These are phyloP conservation scores for Pollimyrus isidori DNA, from an alignment of 2,113 vertebrate genomes.

Conservation along the genomic window DNA sequence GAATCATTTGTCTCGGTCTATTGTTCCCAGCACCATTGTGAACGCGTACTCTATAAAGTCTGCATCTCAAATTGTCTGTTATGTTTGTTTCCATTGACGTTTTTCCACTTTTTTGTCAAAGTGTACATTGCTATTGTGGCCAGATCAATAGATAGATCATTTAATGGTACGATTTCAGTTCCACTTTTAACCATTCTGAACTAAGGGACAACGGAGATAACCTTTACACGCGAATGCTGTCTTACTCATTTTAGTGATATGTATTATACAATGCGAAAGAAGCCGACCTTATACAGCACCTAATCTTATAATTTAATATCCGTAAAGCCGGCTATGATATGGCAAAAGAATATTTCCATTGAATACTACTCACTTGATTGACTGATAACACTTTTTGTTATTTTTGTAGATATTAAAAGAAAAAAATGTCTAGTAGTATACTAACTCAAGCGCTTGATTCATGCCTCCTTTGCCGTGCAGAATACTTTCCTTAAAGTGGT, in stretches of 20 bases:
- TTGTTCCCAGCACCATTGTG: conserved; percentile 60
- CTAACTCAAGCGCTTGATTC: neutral
- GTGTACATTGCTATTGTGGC: conserved; percentile 20
- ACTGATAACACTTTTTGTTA: neutral
- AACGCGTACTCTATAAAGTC: conserved; percentile 50
- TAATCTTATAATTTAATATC: neutral
- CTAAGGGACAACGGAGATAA: neutral
- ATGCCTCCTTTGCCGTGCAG: neutral
- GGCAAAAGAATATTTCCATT: neutral
- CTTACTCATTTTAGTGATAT: neutral
- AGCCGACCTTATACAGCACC: neutral
- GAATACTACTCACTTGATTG: neutral
- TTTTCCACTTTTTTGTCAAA: conserved; percentile 24
- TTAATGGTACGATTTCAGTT: neutral
- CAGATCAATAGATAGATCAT: neutral
- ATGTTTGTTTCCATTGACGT: conserved; percentile 13
- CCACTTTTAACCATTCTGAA: neutral
- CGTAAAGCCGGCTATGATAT: neutral
- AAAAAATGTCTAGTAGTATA: neutral
- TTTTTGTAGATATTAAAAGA: neutral
- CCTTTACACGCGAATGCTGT: neutral
- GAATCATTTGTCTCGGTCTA: conserved; percentile 52
- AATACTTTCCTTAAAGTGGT: neutral
- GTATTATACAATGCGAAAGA: neutral
- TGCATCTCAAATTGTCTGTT: conserved; percentile 45